phyloP scores from a whole-genome alignment of 2,888 invertebrate species.

The Drosophila robusta region DNA sequence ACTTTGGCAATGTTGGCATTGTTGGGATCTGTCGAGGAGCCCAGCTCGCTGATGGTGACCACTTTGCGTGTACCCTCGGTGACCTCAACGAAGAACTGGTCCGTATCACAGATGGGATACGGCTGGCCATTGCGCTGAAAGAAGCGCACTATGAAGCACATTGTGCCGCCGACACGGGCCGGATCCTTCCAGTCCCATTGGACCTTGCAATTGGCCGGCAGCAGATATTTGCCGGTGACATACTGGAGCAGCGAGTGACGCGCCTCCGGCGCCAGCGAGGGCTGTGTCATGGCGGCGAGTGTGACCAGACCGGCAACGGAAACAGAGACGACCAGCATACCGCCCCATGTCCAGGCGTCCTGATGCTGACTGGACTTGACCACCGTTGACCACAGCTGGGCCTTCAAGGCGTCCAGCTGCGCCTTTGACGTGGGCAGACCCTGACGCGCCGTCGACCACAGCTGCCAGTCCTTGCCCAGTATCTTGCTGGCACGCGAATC shows the following conservation, averaged over 20 bases:
- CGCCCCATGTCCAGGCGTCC: slow-evolving; percentile 97
- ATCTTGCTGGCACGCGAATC: slow-evolving; percentile 91
- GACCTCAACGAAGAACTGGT: slow-evolving; percentile 94
- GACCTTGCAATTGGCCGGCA: slow-evolving; percentile 93
- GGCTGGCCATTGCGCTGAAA: slow-evolving; percentile 97
- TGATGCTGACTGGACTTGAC: slow-evolving; percentile 94
- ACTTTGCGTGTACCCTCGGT: slow-evolving; percentile 93
- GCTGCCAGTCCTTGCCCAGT: slow-evolving; percentile 91
- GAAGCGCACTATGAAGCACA: slow-evolving; percentile 95
- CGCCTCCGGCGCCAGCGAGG: slow-evolving; percentile 94
- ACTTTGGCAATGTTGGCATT: slow-evolving; percentile 94
- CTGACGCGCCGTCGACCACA: slow-evolving; percentile 93
- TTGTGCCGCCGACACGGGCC: slow-evolving; percentile 94
- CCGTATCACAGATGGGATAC: slow-evolving; percentile 97
- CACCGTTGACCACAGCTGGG: slow-evolving; percentile 93
- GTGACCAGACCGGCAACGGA: slow-evolving; percentile 95
- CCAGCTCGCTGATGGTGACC: slow-evolving; percentile 93
- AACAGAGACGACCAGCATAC: slow-evolving; percentile 95
- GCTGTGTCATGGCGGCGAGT: slow-evolving; percentile 95
- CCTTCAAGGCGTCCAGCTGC: slow-evolving; percentile 91
- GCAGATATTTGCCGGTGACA: slow-evolving; percentile 95
- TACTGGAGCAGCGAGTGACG: slow-evolving; percentile 95
- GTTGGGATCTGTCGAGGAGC: slow-evolving; percentile 93
- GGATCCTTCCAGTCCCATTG: slow-evolving; percentile 96
- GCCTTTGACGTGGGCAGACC: slow-evolving; percentile 93